These are phyloP conservation scores for Zosterops pallidus DNA, from an alignment of 2,113 vertebrate species.

Conservation along the genomic window DNA sequence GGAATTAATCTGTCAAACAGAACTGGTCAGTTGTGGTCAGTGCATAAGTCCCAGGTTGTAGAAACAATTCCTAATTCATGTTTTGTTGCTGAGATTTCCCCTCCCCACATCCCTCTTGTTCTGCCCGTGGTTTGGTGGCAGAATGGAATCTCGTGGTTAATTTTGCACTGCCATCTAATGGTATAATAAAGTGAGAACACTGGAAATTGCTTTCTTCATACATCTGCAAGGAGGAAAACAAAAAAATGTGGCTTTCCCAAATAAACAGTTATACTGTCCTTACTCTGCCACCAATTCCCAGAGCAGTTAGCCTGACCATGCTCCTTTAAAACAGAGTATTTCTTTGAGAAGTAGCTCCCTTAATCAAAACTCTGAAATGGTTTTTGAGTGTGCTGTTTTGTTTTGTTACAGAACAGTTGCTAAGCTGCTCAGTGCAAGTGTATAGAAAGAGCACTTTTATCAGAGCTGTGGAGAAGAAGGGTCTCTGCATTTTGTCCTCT, in stretches of 20 bases:
- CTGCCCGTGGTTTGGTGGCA: background rate
- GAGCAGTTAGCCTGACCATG: background rate
- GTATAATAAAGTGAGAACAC: background rate
- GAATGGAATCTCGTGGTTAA: background rate
- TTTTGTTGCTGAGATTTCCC: background rate
- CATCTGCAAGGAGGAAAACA: background rate
- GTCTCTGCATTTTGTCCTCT: background rate
- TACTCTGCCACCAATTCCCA: background rate
- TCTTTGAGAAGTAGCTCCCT: background rate
- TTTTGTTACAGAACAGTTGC: background rate
- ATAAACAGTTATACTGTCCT: background rate
- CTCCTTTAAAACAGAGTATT: background rate
- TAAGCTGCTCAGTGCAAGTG: background rate
- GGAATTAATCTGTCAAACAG: background rate
- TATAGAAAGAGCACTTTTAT: background rate
- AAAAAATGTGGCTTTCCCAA: background rate
- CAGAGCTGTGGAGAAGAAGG: background rate
- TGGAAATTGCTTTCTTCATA: background rate
- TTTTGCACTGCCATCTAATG: slow-evolving; percentile 62
- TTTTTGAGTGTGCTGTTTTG: background rate
- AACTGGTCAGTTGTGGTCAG: background rate
- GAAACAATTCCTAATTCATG: background rate
- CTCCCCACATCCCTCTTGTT: background rate
- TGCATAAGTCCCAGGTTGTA: background rate
- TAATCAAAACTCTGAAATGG: background rate